Evolutionary conservation across 2,113 vertebrate genomes (phyloP).

Genomic region (Cephalopholis sonnerati): DNA sequence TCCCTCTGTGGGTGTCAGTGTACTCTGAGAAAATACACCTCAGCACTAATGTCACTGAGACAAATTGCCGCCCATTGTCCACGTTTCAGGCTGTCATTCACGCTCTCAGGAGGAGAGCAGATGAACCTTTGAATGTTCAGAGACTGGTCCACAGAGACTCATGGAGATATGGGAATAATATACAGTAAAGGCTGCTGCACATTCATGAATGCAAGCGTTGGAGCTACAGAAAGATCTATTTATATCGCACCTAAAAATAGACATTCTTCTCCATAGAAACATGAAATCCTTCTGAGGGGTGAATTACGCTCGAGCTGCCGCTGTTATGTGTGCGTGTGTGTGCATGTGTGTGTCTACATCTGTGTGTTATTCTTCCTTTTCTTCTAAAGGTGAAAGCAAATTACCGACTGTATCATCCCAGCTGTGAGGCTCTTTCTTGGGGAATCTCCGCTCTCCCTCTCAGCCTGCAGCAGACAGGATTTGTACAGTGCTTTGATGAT

Average conservation of each 20-base stretch:
- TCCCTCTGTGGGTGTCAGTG: not conserved
- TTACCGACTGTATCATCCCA: conserved; percentile 49
- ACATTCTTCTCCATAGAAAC: conserved; percentile 81
- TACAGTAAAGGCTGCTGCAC: conserved; percentile 39
- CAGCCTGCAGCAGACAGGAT: conserved; percentile 64
- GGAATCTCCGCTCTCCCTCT: conserved; percentile 56
- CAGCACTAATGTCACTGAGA: conserved; percentile 54
- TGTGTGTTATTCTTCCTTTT: conserved; percentile 26
- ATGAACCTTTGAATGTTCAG: not conserved
- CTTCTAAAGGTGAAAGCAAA: conserved; percentile 57
- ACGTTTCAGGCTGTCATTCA: conserved; percentile 19
- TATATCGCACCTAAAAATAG: conserved; percentile 81
- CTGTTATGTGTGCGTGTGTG: conserved; percentile 1
- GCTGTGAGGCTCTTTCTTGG: conserved; percentile 56
- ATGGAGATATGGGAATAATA: conserved; percentile 19
- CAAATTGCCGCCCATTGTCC: conserved; percentile 40
- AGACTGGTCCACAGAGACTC: conserved; percentile 5
- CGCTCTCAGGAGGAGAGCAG: not conserved
- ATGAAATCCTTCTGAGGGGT: conserved; percentile 75
- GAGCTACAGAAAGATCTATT: conserved; percentile 79
- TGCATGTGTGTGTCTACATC: not conserved
- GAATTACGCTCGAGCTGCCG: conserved; percentile 62
- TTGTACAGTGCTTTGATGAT: conserved; percentile 63
- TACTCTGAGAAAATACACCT: conserved; percentile 10
- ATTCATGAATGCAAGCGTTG: conserved; percentile 63